Evolutionary conservation across 2,797 vertebrate genomes (phyloP).

Genomic region (Coregonus ussuriensis): DNA sequence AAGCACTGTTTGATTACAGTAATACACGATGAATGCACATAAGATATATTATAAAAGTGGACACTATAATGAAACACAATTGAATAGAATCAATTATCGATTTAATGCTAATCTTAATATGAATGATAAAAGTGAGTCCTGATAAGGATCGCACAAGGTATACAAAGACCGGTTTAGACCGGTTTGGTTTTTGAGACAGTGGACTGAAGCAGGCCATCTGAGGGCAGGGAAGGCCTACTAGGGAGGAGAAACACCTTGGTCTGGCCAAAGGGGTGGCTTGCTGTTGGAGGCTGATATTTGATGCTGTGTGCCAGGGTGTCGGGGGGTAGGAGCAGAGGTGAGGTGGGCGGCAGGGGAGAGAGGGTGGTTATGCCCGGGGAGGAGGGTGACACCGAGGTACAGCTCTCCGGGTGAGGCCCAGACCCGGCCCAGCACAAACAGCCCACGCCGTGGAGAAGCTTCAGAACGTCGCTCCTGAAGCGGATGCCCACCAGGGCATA

Average conservation of each 20-base stretch:
- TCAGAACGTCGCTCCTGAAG: constrained; percentile 83
- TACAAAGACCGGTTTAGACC: too few species aligned
- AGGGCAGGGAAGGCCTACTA: background rate
- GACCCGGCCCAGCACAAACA: constrained; percentile 25
- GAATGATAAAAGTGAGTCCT: background rate
- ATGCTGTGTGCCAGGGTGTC: constrained; percentile 8
- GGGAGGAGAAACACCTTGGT: background rate
- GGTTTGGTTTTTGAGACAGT: background rate
- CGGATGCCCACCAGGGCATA: constrained; percentile 87
- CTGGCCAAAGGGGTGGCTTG: background rate
- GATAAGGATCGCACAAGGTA: background rate
- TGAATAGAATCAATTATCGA: background rate
- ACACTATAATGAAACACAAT: background rate
- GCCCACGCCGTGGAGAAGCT: constrained; percentile 62
- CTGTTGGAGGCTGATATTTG: background rate
- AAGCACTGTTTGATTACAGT: background rate
- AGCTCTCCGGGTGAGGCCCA: background rate
- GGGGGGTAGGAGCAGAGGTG: background rate
- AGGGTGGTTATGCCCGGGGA: constrained; percentile 40
- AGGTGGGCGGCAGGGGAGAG: background rate
- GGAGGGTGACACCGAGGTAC: constrained; percentile 47
- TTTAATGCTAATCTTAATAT: background rate
- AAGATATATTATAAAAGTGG: background rate
- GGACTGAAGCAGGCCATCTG: background rate
- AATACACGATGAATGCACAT: background rate